Evolutionary conservation across 2,113 vertebrate genomes (phyloP).

Genomic region (Felis chaus): DNA sequence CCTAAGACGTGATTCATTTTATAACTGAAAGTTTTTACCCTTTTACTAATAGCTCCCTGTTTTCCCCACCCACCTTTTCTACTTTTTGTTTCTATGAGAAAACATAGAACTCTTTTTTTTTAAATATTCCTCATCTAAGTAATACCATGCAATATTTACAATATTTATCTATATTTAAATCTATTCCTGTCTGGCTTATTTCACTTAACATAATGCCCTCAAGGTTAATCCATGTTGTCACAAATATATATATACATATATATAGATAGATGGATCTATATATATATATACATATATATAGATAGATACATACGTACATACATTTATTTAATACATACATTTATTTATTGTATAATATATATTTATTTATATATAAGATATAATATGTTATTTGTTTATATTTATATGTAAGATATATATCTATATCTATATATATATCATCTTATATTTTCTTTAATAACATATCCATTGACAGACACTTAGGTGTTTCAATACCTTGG

Average conservation of each 20-base stretch:
- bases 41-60: background rate
- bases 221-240: background rate
- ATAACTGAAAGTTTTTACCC: background rate
- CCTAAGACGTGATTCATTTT: background rate
- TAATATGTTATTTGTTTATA: no score
- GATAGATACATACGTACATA: no score
- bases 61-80: background rate
- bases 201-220: background rate
- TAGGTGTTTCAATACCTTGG: background rate
- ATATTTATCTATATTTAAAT: background rate
- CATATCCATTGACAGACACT: background rate
- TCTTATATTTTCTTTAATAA: background rate
- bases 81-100: background rate
- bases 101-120: background rate
- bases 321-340: no score
- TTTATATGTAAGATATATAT: no score
- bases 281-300: background rate
- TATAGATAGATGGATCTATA: background rate
- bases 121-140: background rate
- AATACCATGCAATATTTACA: background rate
- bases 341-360: no score
- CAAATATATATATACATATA: background rate
- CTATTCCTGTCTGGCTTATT: background rate
- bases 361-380: background rate
- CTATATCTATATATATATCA: no score